Percentiles rank a stretch among this genome's conserved stretches.
Evolutionary conservation across 2,888 invertebrate species (phyloP).

Genomic region (Eugnorisma glareosa): DNA sequence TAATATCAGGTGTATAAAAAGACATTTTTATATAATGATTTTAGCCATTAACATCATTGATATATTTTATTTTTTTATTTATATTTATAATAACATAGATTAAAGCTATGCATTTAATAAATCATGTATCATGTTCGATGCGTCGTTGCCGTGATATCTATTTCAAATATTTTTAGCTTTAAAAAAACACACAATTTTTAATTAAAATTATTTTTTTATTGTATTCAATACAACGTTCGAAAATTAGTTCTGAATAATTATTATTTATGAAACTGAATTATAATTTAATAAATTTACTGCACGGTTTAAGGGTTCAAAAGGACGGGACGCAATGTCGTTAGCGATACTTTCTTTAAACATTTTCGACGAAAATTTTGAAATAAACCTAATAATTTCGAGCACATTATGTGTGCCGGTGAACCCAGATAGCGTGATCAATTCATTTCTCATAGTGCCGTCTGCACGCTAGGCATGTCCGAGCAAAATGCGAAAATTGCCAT

Average conservation of each 20-base stretch:
- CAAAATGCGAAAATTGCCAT: slow-evolving; percentile 72
- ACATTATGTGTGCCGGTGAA: slow-evolving; percentile 69
- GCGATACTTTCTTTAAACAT: slow-evolving; percentile 18
- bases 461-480: slow-evolving; percentile 68
- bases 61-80: slow-evolving; percentile 68
- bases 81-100: slow-evolving; percentile 78
- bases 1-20: slow-evolving; percentile 71
- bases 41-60: slow-evolving; percentile 68
- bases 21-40: slow-evolving; percentile 68
- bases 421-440: slow-evolving; percentile 69
- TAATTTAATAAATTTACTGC: slow-evolving; percentile 13
- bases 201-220: slow-evolving; percentile 23
- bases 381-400: slow-evolving; percentile 64
- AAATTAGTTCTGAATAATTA: slow-evolving; percentile 13
- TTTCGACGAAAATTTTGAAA: slow-evolving; percentile 46
- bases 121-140: slow-evolving; percentile 76
- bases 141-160: slow-evolving; percentile 72
- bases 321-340: slow-evolving; percentile 58
- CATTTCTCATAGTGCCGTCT: slow-evolving; percentile 69
- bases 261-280: slow-evolving; percentile 12
- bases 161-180: slow-evolving; percentile 52
- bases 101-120: slow-evolving; percentile 76
- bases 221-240: slow-evolving; percentile 20
- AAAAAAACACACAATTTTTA: slow-evolving; percentile 56
- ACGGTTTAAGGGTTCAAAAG: slow-evolving; percentile 42